Evolutionary conservation across 2,888 invertebrate genomes (phyloP), one percentile per base, ranked within the genome.

Genomic region (Pilophorus perplexus): DNA sequence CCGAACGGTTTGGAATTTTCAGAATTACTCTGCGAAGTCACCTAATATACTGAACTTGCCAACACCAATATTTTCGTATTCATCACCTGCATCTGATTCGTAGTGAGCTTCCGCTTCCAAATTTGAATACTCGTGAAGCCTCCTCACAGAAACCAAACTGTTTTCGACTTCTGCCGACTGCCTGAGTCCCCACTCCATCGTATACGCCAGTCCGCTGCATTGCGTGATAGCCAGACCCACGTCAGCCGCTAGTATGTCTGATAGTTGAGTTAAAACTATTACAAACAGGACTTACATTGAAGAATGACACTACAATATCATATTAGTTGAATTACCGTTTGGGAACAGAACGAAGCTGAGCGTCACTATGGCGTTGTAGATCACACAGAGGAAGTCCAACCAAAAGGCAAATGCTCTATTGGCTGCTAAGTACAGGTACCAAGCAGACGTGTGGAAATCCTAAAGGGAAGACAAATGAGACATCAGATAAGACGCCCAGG

Each of bases 381-480:
- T 71, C 0, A 91, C 85, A 75, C 94, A 95, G 64, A 93, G 84
- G 71, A 91, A 81, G 76, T 98, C 98, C 73, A 98, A 79, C 84
- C 91, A 91, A 74, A 94, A 89, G 0, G 94, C 96, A 75, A 98
- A 94, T 72, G 96, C 95, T 69, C 96, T 85, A 12, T 91, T 90
- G 4, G 91, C 88, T 0, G 90, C 85, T 62, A 97, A 85, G 77
- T 93, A 94, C 74, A 92, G 80, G 75, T 86, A 95, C 89, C 93
- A 97, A 3, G 95, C 88, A 0, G 94, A 89, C 62, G 93, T 91
- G 75, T 97, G 94, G 3, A 89, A 75, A 27, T 69, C 90, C 68
- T 70, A 33, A n/a, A 44, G 28, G 12, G n/a, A 37, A 3, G 37
- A n/a, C 14, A 4, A 37, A 37, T n/a, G n/a, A n/a, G n/a, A n/a